phyloP scores from a whole-genome alignment of 2,888 invertebrate species.

The Caenorhabditis uteleia region DNA sequence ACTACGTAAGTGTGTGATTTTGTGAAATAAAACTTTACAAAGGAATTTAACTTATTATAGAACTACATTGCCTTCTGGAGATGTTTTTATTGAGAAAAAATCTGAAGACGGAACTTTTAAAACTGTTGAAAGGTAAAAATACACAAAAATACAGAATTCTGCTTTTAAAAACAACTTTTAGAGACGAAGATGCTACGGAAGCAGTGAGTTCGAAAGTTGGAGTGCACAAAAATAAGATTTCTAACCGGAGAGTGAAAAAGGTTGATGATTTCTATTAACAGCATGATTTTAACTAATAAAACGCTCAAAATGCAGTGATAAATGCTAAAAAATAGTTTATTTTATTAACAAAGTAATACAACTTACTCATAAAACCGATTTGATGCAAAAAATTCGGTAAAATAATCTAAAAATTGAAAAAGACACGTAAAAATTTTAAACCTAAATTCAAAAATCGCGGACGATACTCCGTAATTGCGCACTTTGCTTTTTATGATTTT shows the following conservation, averaged over 20 bases:
- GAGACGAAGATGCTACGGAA: no score
- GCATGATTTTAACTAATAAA: no score
- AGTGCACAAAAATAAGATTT: neutral
- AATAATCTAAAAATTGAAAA: no score
- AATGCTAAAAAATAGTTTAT: no score
- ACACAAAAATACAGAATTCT: neutral
- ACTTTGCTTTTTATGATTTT: no score
- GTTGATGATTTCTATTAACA: no score
- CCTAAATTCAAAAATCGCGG: neutral
- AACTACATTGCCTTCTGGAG: conserved; percentile 19
- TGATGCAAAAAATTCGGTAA: no score
- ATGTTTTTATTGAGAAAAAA: conserved; percentile 16
- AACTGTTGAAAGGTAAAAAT: conserved; percentile 2
- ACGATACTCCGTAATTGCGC: no score
- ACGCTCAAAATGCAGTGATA: no score
- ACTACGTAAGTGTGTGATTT: conserved; percentile 23
- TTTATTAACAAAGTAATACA: no score
- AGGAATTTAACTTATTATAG: conserved; percentile 9
- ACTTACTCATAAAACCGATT: no score
- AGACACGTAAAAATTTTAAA: conserved; percentile 6
- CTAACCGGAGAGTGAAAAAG: neutral
- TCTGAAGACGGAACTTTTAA: conserved; percentile 12
- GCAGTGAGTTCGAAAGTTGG: conserved; percentile 2
- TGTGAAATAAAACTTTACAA: neutral
- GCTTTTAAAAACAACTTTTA: no score